Percentiles rank a stretch among this genome's conserved stretches.
Conservation (phyloP, 30 jellyfish, hydroid and myxozoan genomes). For the Hydractinia symbiolongicarpus region DNA sequence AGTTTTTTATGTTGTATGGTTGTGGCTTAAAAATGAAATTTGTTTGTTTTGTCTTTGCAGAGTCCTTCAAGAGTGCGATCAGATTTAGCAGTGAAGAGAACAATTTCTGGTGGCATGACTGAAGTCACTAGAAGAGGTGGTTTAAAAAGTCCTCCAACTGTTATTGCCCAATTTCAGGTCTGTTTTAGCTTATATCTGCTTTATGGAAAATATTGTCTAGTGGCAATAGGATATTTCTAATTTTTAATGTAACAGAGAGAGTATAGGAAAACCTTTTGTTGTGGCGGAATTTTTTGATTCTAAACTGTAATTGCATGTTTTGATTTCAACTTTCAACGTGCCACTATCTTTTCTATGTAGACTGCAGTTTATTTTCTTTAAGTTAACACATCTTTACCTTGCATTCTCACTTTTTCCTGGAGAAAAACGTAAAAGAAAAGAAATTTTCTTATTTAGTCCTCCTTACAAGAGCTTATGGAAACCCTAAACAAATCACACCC, state of each 20-base stretch:
- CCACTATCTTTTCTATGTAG: too few species aligned
- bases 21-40: background rate
- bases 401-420: background rate
- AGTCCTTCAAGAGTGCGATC: constrained; percentile 56
- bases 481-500: constrained; percentile 93
- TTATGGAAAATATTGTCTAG: background rate
- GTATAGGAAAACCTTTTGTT: too few species aligned
- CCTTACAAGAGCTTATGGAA: constrained; percentile 88
- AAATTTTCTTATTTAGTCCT: constrained; percentile 42
- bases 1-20: background rate
- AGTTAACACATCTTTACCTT: too few species aligned
- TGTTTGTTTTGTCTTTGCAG: constrained; percentile 33
- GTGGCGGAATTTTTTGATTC: too few species aligned
- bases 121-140: constrained; percentile 54
- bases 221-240: background rate
- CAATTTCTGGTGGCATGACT: constrained; percentile 60
- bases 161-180: constrained; percentile 95
- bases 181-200: background rate
- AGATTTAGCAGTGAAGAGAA: constrained; percentile 68
- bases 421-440: background rate
- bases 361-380: too few species aligned
- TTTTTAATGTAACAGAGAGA: too few species aligned
- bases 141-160: constrained; percentile 73
- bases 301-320: too few species aligned
- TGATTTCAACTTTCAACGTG: too few species aligned